These are phyloP conservation scores for Chlorops oryzae DNA, from an alignment of 1,140 invertebrate species.

Conservation along the genomic window DNA sequence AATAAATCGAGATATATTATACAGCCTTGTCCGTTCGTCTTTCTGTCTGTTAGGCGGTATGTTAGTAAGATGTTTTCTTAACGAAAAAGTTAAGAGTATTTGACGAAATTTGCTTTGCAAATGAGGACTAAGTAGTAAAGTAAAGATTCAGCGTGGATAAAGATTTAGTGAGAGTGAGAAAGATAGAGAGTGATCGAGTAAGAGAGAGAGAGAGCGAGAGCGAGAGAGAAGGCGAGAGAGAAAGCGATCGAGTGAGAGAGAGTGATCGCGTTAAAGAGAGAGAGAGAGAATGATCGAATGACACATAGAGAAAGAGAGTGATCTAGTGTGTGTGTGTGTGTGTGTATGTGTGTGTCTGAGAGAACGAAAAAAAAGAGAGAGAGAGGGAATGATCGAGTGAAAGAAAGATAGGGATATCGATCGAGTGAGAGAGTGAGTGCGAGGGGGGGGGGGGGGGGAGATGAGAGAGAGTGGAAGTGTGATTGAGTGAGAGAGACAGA, in stretches of 20 bases:
- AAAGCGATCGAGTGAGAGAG: background rate
- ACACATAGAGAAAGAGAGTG: background rate
- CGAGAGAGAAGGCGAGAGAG: constrained; percentile 5
- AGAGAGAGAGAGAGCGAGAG: constrained; percentile 9
- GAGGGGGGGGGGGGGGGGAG: background rate
- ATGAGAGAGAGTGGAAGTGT: background rate
- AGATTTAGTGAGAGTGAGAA: too few relatives aligned
- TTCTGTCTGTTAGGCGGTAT: too few relatives aligned
- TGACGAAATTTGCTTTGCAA: too few relatives aligned
- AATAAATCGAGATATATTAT: too few relatives aligned
- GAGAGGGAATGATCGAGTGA: background rate
- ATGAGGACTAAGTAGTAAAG: too few relatives aligned
- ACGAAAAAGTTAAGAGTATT: too few relatives aligned
- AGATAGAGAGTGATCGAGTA: too few relatives aligned
- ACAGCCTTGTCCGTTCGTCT: too few relatives aligned
- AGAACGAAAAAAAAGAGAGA: background rate
- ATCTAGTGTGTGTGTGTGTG: background rate
- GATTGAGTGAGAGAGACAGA: too few relatives aligned
- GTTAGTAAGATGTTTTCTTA: too few relatives aligned
- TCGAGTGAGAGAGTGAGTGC: background rate
- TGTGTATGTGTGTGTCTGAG: background rate
- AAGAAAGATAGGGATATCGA: background rate
- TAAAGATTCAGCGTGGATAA: too few relatives aligned
- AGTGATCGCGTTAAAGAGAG: background rate
- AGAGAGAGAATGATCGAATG: background rate